Conservation (phyloP, 2,113 vertebrate species). For the Tragelaphus imberbis region DNA sequence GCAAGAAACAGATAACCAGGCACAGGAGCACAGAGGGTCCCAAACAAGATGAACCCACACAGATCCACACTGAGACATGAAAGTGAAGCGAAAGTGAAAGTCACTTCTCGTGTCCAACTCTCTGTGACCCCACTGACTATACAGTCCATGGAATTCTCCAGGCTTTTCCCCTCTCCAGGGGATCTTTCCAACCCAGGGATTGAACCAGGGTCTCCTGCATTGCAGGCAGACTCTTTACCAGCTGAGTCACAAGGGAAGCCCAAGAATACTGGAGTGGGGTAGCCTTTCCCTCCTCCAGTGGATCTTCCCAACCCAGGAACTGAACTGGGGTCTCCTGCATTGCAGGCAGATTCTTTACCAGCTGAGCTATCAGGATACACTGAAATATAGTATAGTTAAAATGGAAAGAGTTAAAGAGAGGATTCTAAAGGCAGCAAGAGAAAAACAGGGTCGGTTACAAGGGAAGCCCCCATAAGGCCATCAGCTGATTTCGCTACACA, state of each 20-base stretch:
- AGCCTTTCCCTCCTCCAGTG: neutral
- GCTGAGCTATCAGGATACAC: neutral
- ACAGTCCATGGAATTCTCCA: neutral
- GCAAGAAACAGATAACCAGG: neutral
- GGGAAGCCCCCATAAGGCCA: neutral
- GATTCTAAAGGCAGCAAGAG: neutral
- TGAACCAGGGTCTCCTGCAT: neutral
- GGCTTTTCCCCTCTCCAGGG: neutral
- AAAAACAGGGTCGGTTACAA: neutral
- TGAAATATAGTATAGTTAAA: neutral
- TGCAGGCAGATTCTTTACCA: neutral
- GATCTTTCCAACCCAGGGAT: neutral
- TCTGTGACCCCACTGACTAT: neutral
- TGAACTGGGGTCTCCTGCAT: rapidly evolving
- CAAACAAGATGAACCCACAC: neutral
- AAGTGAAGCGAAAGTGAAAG: neutral
- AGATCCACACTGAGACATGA: neutral
- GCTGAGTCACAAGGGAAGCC: neutral
- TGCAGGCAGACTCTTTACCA: neutral
- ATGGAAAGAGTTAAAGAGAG: neutral
- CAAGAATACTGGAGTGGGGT: neutral
- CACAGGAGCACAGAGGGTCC: neutral
- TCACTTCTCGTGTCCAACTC: rapidly evolving
- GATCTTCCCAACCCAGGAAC: rapidly evolving
- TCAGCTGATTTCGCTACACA: neutral